A percentile compares a stretch with the other conserved stretches of the same genome.
These are phyloP conservation scores for Hucho hucho DNA, from an alignment of 2,113 vertebrate genomes.

Conservation along the genomic window DNA sequence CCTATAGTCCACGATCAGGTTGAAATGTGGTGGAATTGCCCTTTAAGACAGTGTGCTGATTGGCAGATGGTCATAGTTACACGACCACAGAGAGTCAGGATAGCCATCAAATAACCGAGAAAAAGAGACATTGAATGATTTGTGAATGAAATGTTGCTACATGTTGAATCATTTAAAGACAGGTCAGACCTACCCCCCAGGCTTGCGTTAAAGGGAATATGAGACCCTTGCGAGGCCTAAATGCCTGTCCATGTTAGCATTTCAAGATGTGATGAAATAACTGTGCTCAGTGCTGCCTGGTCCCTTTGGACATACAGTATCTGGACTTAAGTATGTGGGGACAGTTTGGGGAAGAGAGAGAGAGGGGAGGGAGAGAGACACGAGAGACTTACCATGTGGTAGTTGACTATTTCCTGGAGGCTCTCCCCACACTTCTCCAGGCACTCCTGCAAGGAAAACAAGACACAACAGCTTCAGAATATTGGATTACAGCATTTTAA, in stretches of 20 bases:
- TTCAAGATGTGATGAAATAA: constrained; percentile 28
- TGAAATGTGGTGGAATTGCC: background rate
- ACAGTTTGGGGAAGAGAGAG: constrained; percentile 1
- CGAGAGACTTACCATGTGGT: constrained; percentile 86
- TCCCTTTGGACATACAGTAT: constrained; percentile 1
- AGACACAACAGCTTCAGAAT: constrained; percentile 5
- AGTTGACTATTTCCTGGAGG: constrained; percentile 96
- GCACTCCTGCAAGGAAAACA: constrained; percentile 81
- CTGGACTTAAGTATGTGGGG: constrained; percentile 11
- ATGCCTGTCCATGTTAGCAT: constrained; percentile 18
- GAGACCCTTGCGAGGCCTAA: constrained; percentile 1
- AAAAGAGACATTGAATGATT: constrained; percentile 6
- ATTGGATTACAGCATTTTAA: constrained; percentile 10
- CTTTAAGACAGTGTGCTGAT: background rate
- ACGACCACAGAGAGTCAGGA: background rate
- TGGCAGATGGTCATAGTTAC: constrained; percentile 4
- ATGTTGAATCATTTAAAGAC: constrained; percentile 15
- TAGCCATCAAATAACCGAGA: background rate
- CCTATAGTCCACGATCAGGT: too few relatives aligned
- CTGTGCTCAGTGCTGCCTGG: background rate
- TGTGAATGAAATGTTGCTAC: constrained; percentile 13
- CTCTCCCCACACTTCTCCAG: constrained; percentile 94
- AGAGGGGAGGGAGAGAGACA: too few relatives aligned
- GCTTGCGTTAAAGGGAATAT: background rate
- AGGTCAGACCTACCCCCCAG: constrained; percentile 19